Base-by-base conservation (phyloP, 2,888 invertebrate species). In the Rhingia campestris region DNA sequence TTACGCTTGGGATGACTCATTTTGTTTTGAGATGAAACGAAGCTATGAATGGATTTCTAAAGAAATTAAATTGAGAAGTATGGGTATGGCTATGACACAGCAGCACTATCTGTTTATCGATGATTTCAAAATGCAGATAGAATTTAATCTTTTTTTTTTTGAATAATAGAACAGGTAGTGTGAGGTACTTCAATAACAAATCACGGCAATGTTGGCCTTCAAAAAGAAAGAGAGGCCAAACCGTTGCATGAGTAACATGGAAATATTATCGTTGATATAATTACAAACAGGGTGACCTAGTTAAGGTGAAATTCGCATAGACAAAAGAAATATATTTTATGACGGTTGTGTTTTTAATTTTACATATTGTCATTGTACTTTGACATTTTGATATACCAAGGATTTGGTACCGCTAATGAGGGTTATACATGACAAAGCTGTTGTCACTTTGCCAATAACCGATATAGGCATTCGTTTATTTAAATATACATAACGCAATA, bases 61-160 rank as follows among this genome's bases (percentile, higher is more conserved):
- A n/a, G 32, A 35, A 63, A 54, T 63, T 43, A 45, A 73, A 45
- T 32, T 45, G 63, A 73, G 61, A 72, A 72, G 61, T 54, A 9
- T 6, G 63, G 9, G 37, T 45, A 12, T 10, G 32, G 30, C 45
- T 45, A 43, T 35, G 14, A 32, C 30, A 30, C 47, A 3, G 12
- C 12, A 30, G 32, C 41, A 32, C 41, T 43, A 72, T 51, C 70
- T 49, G 51, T 58, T 69, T 47, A 70, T 70, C 61, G 61, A 22
- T 22, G 22, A 53, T 72, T 61, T 72, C 45, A 61, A 61, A 61
- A 35, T 61, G 53, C 12, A 33, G 49, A 59, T 59, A 59, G 49
- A 41, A 39, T 14, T 22, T 22, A 59, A 51, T 70, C 56, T 35
- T 54, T 37, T 47, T 69, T 69, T 67, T 22, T 22, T 22, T 1